Conservation (phyloP, 53 echinoderm and acorn worm species). For the Henricia sp. region DNA sequence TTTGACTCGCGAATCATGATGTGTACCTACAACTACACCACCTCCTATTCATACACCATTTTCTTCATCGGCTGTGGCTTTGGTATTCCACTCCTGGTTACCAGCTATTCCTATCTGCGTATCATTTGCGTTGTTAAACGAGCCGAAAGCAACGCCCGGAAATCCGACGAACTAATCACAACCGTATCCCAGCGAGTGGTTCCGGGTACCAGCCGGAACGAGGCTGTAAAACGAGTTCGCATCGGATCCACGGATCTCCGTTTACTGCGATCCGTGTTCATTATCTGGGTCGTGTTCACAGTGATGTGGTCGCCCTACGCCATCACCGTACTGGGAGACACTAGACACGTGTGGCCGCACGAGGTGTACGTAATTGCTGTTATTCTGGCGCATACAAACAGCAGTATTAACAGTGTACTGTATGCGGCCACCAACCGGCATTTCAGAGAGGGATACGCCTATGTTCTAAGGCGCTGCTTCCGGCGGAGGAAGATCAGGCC, state of each 20-base stretch:
- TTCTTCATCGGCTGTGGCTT: constrained; percentile 78
- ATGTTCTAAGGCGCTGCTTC: constrained; percentile 44
- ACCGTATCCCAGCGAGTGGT: background rate
- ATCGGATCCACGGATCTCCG: constrained; percentile 40
- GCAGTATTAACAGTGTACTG: constrained; percentile 85
- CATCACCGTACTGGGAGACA: constrained; percentile 66
- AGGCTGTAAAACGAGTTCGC: background rate
- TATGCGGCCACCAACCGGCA: constrained; percentile 85
- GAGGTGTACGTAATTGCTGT: constrained; percentile 66
- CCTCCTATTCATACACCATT: constrained; percentile 74
- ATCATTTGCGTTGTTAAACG: constrained; percentile 60
- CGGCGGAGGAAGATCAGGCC: background rate
- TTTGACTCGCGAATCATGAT: constrained; percentile 80
- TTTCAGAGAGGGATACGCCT: constrained; percentile 76
- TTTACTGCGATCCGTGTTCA: constrained; percentile 72
- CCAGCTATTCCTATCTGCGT: constrained; percentile 71
- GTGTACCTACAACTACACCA: constrained; percentile 84
- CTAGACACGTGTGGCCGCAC: constrained; percentile 67
- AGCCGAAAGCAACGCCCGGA: constrained; percentile 35
- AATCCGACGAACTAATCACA: constrained; percentile 25
- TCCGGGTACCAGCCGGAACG: constrained; percentile 5
- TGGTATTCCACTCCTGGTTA: constrained; percentile 64
- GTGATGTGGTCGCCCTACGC: constrained; percentile 92
- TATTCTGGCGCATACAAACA: constrained; percentile 80
- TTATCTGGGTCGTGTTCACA: constrained; percentile 77